A percentile compares a stretch with the other conserved stretches of the same genome.
Evolutionary conservation across 2,888 invertebrate species (phyloP).

Genomic region (Masnerella sp.): DNA sequence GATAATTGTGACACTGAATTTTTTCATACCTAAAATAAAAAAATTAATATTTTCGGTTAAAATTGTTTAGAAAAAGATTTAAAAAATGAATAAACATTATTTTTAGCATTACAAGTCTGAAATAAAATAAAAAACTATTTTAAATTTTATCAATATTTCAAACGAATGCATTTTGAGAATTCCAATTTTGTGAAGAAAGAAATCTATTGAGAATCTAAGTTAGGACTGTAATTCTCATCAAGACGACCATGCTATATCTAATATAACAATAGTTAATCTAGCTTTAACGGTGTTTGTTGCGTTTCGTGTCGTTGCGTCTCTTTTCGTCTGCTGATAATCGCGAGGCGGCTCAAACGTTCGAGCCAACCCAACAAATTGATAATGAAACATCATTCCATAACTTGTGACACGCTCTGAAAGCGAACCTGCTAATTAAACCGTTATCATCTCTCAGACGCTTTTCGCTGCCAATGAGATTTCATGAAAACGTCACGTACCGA

Average conservation of each 20-base stretch:
- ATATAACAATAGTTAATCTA: conserved; percentile 39
- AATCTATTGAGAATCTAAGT: too few relatives aligned
- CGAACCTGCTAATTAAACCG: conserved; percentile 35
- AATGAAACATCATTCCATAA: conserved; percentile 38
- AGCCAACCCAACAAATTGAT: conserved; percentile 41
- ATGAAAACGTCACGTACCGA: conserved; percentile 17
- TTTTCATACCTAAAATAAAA: too few relatives aligned
- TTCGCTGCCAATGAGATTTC: conserved; percentile 24
- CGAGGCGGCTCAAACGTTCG: conserved; percentile 17
- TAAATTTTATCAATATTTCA: too few relatives aligned
- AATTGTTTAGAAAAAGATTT: too few relatives aligned
- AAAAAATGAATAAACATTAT: too few relatives aligned
- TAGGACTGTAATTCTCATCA: conserved; percentile 12
- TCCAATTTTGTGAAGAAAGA: too few relatives aligned
- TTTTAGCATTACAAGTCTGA: too few relatives aligned
- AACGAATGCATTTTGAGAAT: too few relatives aligned
- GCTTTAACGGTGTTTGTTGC: conserved; percentile 23
- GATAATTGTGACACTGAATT: too few relatives aligned
- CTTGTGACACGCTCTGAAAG: conserved; percentile 36
- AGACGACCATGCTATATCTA: not conserved
- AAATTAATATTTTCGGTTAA: too few relatives aligned
- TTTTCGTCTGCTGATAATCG: conserved; percentile 36
- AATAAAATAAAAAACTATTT: too few relatives aligned
- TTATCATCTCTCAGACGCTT: conserved; percentile 32
- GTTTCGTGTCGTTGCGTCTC: conserved; percentile 29